A percentile compares a stretch with the other conserved stretches of the same genome.
These are phyloP conservation scores for Pristionchus entomophagus DNA, from an alignment of 2,888 invertebrate species.

Conservation along the genomic window DNA sequence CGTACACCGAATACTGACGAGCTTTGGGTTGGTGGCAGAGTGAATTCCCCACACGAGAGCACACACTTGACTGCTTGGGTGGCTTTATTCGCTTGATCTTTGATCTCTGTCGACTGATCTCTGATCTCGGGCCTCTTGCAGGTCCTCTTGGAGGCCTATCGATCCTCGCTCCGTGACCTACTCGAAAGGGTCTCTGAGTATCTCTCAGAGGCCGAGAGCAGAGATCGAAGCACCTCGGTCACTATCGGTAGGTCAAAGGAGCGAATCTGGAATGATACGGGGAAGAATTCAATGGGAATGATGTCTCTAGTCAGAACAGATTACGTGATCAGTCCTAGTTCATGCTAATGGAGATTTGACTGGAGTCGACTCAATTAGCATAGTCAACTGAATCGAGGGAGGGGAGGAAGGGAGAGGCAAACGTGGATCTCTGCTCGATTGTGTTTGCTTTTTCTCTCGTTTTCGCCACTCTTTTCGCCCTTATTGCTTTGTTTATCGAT, in stretches of 20 bases:
- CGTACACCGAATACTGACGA: constrained; percentile 28
- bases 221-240: background rate
- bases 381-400: background rate
- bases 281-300: too few species aligned
- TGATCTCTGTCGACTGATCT: background rate
- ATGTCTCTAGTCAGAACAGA: background rate
- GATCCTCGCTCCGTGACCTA: background rate
- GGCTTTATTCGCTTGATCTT: background rate
- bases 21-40: constrained; percentile 37
- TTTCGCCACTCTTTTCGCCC: background rate
- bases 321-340: background rate
- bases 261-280: background rate
- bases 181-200: constrained; percentile 8
- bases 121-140: constrained; percentile 40
- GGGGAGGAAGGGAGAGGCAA: background rate
- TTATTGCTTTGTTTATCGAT: background rate
- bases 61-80: constrained; percentile 8
- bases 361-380: constrained; percentile 31
- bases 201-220: constrained; percentile 6
- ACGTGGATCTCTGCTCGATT: background rate
- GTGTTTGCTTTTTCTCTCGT: constrained; percentile 8
- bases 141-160: constrained; percentile 17
- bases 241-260: background rate
- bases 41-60: background rate
- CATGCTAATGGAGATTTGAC: constrained; percentile 15